Evolutionary conservation across 2,797 vertebrate genomes (phyloP).

Genomic region (Cyprinodon diabolis): DNA sequence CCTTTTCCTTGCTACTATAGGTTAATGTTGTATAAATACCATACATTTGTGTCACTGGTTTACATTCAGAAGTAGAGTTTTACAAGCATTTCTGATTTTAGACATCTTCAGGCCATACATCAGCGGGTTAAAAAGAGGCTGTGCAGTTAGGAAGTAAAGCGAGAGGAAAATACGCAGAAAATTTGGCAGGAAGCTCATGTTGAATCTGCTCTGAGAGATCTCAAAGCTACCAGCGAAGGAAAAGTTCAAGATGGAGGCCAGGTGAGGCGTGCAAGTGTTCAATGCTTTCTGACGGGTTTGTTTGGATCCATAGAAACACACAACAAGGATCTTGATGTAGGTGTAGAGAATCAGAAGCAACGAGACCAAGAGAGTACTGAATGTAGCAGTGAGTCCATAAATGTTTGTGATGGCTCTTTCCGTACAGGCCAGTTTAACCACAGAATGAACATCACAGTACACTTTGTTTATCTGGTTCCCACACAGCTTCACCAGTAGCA

Average conservation of each 20-base stretch:
- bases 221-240: background rate
- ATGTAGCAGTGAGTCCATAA: slow-evolving; percentile 1
- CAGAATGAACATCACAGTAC: slow-evolving; percentile 9
- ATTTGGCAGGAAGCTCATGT: slow-evolving; percentile 7
- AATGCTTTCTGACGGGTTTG: slow-evolving; percentile 10
- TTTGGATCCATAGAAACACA: slow-evolving; percentile 10
- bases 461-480: slow-evolving; percentile 4
- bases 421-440: slow-evolving; percentile 16
- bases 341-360: background rate
- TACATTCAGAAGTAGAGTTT: background rate
- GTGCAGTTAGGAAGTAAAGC: slow-evolving; percentile 44
- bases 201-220: slow-evolving; percentile 15
- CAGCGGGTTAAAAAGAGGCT: slow-evolving; percentile 47
- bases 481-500: background rate
- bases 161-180: slow-evolving; percentile 28
- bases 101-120: slow-evolving; percentile 51
- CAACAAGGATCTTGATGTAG: slow-evolving; percentile 9
- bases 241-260: slow-evolving; percentile 15
- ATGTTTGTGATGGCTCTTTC: background rate
- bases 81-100: slow-evolving; percentile 22
- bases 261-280: slow-evolving; percentile 20
- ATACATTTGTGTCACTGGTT: background rate
- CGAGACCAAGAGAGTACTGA: background rate
- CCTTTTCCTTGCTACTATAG: background rate
- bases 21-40: no score